phyloP scores from a whole-genome alignment of 2,888 invertebrate species.

The Glyphotaelius pellucidus region DNA sequence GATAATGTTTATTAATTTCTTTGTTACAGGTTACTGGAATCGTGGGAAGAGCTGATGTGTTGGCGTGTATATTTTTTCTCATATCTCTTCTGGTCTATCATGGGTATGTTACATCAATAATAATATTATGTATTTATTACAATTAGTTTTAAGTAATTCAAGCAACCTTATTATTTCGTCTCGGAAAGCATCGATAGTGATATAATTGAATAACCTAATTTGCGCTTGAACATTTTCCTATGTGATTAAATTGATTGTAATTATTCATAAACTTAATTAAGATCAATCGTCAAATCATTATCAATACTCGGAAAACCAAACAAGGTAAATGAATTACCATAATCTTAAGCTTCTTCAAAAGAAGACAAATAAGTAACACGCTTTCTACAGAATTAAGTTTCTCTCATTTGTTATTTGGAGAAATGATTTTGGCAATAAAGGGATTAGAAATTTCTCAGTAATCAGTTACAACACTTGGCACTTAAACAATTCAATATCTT shows the following conservation, averaged over 20 bases:
- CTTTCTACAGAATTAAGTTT: conserved; percentile 4
- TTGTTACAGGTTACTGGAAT: conserved; percentile 87
- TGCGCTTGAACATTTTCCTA: not conserved
- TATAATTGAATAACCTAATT: not conserved
- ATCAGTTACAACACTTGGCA: conserved; percentile 23
- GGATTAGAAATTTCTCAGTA: conserved; percentile 9
- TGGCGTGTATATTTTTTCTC: conserved; percentile 90
- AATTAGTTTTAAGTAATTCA: not conserved
- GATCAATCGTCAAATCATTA: not conserved
- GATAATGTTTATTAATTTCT: not conserved
- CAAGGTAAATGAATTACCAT: conserved; percentile 12
- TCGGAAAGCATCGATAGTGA: not conserved
- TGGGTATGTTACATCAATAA: conserved; percentile 78
- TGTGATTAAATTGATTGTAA: not conserved
- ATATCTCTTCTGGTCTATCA: conserved; percentile 88
- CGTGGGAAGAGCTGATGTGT: conserved; percentile 91
- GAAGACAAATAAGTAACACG: conserved; percentile 24
- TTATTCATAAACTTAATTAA: not conserved
- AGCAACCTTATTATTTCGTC: not conserved
- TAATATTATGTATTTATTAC: not conserved
- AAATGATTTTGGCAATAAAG: not conserved
- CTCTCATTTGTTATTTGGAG: conserved; percentile 3
- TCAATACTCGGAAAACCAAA: conserved; percentile 2
- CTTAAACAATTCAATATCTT: not conserved
- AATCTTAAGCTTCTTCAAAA: not conserved